These are phyloP conservation scores for Diarsia brunnea DNA, from an alignment of 2,888 invertebrate species.

Conservation along the genomic window DNA sequence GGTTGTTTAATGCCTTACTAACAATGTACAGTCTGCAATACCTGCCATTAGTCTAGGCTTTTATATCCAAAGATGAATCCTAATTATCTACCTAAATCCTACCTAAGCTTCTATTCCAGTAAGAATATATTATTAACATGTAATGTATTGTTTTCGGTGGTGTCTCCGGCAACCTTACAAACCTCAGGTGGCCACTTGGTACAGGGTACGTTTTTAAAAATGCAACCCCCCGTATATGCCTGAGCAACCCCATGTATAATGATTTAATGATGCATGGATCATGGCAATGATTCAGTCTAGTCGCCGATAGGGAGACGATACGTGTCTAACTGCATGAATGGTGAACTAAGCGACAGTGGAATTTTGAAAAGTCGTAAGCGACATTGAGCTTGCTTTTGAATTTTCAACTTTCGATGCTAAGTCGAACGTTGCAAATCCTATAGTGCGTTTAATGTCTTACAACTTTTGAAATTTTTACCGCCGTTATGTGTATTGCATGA, in stretches of 20 bases:
- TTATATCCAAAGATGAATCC: neutral
- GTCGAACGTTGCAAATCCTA: neutral
- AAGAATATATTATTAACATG: constrained; percentile 73
- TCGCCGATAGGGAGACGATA: constrained; percentile 62
- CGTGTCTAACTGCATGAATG: constrained; percentile 66
- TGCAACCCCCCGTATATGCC: constrained; percentile 66
- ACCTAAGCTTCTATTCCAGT: constrained; percentile 56
- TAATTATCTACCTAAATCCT: constrained; percentile 29
- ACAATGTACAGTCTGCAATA: neutral
- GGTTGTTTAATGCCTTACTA: constrained; percentile 18
- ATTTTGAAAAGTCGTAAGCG: neutral
- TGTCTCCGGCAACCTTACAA: constrained; percentile 90
- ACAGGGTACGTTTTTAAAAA: constrained; percentile 93
- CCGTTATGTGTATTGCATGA: constrained; percentile 70
- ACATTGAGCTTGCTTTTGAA: constrained; percentile 1
- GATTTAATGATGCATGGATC: constrained; percentile 70
- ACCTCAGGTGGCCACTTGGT: constrained; percentile 97
- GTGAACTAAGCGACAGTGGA: constrained; percentile 32
- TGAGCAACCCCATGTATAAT: constrained; percentile 54
- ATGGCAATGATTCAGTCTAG: constrained; percentile 64
- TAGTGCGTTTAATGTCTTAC: neutral
- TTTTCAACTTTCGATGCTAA: neutral
- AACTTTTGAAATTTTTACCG: neutral
- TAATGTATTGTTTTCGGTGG: constrained; percentile 90
- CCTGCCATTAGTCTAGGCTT: neutral